A percentile compares a stretch with the other conserved stretches of the same genome.
Conservation (phyloP, 2,888 invertebrate genomes). For the Agrotis ipsilon region DNA sequence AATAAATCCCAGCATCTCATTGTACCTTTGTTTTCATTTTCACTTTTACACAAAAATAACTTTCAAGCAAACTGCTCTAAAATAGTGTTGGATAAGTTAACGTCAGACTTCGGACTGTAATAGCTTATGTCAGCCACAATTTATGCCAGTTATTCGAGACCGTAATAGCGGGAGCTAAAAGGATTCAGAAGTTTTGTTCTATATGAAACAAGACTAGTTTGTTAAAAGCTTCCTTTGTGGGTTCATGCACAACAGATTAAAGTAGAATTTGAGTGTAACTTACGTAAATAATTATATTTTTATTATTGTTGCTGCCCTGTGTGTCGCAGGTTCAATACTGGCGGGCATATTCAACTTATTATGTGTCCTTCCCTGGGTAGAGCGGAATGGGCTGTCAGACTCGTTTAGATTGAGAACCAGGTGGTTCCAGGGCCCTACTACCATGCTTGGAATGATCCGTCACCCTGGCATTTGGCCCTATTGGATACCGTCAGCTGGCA, state of each 20-base stretch:
- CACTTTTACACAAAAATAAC: conserved; percentile 23
- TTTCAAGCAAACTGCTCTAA: conserved; percentile 32
- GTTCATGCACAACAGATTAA: neutral
- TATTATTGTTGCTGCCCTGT: too few relatives aligned
- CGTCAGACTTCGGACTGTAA: conserved; percentile 52
- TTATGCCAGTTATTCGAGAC: conserved; percentile 48
- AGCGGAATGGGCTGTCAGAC: too few relatives aligned
- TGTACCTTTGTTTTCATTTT: neutral
- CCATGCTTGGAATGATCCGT: too few relatives aligned
- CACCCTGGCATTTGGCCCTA: too few relatives aligned
- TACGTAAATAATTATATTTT: neutral
- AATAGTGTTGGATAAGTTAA: conserved; percentile 43
- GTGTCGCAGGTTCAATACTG: too few relatives aligned
- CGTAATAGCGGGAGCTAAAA: conserved; percentile 25
- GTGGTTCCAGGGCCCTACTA: too few relatives aligned
- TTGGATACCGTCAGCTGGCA: too few relatives aligned
- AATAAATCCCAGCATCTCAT: too few relatives aligned
- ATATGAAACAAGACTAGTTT: neutral
- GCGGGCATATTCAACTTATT: too few relatives aligned
- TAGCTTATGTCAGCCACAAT: conserved; percentile 49
- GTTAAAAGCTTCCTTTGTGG: conserved; percentile 1
- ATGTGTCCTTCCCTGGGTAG: too few relatives aligned
- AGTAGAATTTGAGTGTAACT: neutral
- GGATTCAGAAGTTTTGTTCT: conserved; percentile 38
- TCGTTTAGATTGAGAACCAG: too few relatives aligned